These are phyloP conservation scores for Balearica regulorum DNA, from an alignment of 2,797 vertebrate species.

Conservation along the genomic window DNA sequence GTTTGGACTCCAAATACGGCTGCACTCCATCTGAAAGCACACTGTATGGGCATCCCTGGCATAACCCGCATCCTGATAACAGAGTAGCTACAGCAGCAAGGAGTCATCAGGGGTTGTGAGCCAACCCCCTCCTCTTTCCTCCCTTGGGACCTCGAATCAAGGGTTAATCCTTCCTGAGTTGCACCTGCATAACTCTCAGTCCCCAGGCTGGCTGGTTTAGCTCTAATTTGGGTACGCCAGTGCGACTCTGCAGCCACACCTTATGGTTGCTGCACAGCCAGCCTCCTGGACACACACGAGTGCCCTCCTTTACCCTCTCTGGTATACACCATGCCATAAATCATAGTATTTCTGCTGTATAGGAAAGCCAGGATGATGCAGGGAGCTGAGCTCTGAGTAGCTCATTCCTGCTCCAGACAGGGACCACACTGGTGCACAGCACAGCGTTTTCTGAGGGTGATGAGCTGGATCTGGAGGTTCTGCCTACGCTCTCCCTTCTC, in stretches of 20 bases:
- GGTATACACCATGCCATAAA: neutral
- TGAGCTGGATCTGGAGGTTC: neutral
- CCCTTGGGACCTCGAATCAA: neutral
- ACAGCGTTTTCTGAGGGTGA: fast-evolving
- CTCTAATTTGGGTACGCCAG: neutral
- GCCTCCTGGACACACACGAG: neutral
- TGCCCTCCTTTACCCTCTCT: neutral
- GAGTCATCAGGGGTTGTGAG: neutral
- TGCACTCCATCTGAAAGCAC: neutral
- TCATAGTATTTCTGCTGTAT: neutral
- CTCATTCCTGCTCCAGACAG: neutral
- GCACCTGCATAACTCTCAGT: slow-evolving; percentile 7
- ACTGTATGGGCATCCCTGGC: neutral
- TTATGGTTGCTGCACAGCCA: neutral
- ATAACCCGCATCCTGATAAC: neutral
- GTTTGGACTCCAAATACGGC: neutral
- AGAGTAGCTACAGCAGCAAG: neutral
- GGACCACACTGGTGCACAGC: fast-evolving
- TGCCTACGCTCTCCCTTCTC: neutral
- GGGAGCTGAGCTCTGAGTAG: neutral
- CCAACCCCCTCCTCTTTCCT: neutral
- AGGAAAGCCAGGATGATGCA: neutral
- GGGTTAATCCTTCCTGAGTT: neutral
- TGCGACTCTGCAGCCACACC: neutral
- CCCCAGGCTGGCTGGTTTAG: neutral